A percentile compares a stretch with the other conserved stretches of the same genome.
These are phyloP conservation scores for Aphelinus atriplicis DNA, from an alignment of 1,140 invertebrate genomes.

Conservation along the genomic window DNA sequence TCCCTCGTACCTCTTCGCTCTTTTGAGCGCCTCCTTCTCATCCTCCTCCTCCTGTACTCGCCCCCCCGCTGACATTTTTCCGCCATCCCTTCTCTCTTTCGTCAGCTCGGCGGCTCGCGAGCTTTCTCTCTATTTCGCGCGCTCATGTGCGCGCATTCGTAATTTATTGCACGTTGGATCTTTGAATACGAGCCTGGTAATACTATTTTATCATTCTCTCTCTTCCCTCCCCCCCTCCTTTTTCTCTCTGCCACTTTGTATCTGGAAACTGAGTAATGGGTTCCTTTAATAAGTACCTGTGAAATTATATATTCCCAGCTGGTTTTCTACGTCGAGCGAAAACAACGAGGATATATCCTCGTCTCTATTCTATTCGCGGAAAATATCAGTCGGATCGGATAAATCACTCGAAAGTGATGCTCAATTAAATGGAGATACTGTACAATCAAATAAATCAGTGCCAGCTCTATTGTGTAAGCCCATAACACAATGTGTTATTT, in stretches of 20 bases:
- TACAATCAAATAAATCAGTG: too few relatives aligned
- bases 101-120: background rate
- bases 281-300: too few relatives aligned
- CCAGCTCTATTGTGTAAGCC: too few relatives aligned
- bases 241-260: background rate
- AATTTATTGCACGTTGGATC: background rate
- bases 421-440: too few relatives aligned
- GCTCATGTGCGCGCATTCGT: background rate
- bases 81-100: slow-evolving; percentile 11
- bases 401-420: too few relatives aligned
- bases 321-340: too few relatives aligned
- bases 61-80: background rate
- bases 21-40: background rate
- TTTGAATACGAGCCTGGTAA: background rate
- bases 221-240: background rate
- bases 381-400: too few relatives aligned
- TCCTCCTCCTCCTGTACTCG: background rate
- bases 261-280: too few relatives aligned
- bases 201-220: background rate
- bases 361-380: too few relatives aligned
- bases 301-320: too few relatives aligned
- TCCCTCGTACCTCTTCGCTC: slow-evolving; percentile 21
- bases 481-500: too few relatives aligned
- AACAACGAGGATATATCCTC: too few relatives aligned
- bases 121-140: background rate